Conservation (phyloP, 2,888 invertebrate genomes). For the Epinotia bilunana region DNA sequence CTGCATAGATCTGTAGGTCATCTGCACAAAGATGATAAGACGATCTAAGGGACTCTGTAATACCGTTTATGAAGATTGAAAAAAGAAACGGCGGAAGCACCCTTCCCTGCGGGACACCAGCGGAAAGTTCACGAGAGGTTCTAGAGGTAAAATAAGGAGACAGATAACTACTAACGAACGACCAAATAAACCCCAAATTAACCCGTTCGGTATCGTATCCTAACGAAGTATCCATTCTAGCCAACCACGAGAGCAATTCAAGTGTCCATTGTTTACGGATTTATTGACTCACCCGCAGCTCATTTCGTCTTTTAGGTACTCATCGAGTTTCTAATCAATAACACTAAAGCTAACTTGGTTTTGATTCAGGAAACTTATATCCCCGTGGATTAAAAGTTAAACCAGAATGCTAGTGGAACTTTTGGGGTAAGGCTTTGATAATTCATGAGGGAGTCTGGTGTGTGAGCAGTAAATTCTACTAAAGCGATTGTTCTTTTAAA, state of each 20-base stretch:
- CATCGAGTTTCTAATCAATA: conserved; percentile 31
- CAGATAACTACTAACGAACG: neutral
- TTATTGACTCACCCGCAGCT: conserved; percentile 12
- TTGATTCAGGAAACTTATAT: conserved; percentile 24
- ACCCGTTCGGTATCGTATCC: neutral
- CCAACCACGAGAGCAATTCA: conserved; percentile 26
- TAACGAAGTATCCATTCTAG: conserved; percentile 9
- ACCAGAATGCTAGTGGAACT: conserved; percentile 8
- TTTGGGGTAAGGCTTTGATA: conserved; percentile 18
- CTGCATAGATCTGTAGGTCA: too few relatives aligned
- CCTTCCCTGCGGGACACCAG: too few relatives aligned
- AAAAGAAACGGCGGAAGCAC: too few relatives aligned
- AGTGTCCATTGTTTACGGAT: conserved; percentile 15
- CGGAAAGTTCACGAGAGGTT: too few relatives aligned
- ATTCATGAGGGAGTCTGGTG: conserved; percentile 6
- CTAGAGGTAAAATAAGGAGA: neutral
- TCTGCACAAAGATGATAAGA: too few relatives aligned
- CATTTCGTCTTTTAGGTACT: conserved; percentile 19
- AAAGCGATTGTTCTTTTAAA: neutral
- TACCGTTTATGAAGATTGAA: too few relatives aligned
- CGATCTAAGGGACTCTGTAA: too few relatives aligned
- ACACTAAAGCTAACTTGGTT: conserved; percentile 30
- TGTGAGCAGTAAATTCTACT: conserved; percentile 16
- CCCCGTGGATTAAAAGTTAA: conserved; percentile 30
- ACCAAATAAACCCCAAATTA: neutral